These are phyloP conservation scores for Hephaestus fuliginosus DNA, from an alignment of 2,797 vertebrate genomes.

Conservation along the genomic window DNA sequence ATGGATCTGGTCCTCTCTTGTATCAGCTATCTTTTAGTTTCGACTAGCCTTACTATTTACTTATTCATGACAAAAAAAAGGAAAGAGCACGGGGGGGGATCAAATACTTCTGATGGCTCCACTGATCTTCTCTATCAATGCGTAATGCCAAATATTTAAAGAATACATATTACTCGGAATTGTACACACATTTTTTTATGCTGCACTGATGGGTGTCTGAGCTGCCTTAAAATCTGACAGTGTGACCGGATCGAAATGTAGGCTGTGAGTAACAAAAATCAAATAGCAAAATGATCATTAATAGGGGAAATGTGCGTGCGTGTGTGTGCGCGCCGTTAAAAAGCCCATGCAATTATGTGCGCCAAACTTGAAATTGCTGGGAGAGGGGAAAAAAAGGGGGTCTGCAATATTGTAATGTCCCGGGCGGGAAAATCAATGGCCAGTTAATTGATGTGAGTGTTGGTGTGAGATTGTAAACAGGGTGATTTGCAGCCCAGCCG, in stretches of 20 bases:
- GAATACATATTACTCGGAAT: conserved; percentile 29
- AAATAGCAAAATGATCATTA: conserved; percentile 62
- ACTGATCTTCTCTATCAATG: conserved; percentile 64
- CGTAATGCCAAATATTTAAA: conserved; percentile 51
- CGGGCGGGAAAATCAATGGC: conserved; percentile 90
- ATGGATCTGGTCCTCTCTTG: conserved; percentile 91
- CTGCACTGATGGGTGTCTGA: not conserved
- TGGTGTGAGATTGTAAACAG: conserved; percentile 91
- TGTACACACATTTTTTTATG: not conserved
- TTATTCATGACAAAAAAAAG: conserved; percentile 87
- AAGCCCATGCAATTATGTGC: conserved; percentile 64
- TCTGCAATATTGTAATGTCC: conserved; percentile 89
- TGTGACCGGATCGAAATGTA: conserved; percentile 46
- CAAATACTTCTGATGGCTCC: conserved; percentile 74
- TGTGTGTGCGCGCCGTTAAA: conserved; percentile 40
- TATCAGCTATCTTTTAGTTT: conserved; percentile 90
- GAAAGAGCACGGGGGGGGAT: conserved; percentile 68
- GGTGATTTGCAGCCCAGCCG: conserved; percentile 91
- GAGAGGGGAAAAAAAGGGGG: conserved; percentile 56
- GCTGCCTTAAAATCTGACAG: not conserved
- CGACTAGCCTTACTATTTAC: conserved; percentile 86
- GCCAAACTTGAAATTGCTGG: conserved; percentile 72
- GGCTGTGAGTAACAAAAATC: conserved; percentile 35
- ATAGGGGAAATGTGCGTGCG: conserved; percentile 31
- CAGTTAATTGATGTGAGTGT: conserved; percentile 90